Conservation (phyloP, 2,113 vertebrate species). For the Callospermophilus lateralis region DNA sequence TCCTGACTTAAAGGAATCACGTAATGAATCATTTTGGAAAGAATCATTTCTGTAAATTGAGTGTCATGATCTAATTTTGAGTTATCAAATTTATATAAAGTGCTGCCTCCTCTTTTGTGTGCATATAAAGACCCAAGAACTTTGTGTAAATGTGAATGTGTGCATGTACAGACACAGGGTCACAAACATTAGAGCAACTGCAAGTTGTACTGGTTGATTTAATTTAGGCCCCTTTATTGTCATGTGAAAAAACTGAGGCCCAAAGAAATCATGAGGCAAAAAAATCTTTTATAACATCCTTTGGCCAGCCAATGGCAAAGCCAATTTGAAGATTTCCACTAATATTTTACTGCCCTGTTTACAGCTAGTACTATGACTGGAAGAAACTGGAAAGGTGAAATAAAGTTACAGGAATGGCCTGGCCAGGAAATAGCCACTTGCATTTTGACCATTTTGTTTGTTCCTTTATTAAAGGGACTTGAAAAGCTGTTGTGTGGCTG, state of each 20-base stretch:
- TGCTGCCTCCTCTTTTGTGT: not conserved
- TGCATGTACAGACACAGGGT: not conserved
- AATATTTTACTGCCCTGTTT: not conserved
- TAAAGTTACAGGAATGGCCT: not conserved
- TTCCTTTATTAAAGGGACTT: not conserved
- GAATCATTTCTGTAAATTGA: constrained; percentile 26
- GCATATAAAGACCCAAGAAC: not conserved
- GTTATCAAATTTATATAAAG: constrained; percentile 56
- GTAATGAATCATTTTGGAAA: constrained; percentile 58
- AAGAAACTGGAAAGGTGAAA: not conserved
- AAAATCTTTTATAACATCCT: not conserved
- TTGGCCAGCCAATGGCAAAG: not conserved
- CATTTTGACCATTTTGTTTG: not conserved
- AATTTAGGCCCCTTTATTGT: not conserved
- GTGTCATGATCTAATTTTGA: constrained; percentile 32
- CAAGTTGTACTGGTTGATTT: not conserved
- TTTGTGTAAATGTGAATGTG: not conserved
- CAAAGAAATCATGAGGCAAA: not conserved
- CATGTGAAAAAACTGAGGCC: not conserved
- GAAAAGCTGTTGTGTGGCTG: not conserved
- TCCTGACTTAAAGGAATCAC: constrained; percentile 50
- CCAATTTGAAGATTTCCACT: not conserved
- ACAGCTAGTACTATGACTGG: not conserved
- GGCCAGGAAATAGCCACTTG: not conserved
- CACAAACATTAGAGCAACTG: not conserved